Evolutionary conservation across 2,113 vertebrate species (phyloP), one percentile per base, ranked within the genome.

Genomic region (Ailurus styani): DNA sequence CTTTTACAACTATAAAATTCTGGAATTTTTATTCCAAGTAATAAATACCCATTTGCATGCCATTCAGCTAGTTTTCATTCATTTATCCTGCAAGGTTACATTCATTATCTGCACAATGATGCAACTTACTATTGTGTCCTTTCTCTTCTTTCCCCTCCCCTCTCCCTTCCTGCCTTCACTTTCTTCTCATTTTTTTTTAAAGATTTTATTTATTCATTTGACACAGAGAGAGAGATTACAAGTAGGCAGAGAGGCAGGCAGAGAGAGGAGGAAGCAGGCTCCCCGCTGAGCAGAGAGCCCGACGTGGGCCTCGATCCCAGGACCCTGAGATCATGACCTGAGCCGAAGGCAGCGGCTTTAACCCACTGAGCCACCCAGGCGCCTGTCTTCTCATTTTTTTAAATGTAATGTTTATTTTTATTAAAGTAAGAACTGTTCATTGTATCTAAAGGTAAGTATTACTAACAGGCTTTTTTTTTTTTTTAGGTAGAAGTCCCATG

Each of bases 21-120:
- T 90, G 50, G 29, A 86, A 52, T 64, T 96, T 96, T 96, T 83
- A 95, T 72, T 82, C 37, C 29, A 96, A 73, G 79, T 17, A 96
- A 93, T 90, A 96, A 93, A 93, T 90, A 92, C 1, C 15, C 14
- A 68, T 96, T 96, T 91, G 23, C 12, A 87, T 84, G 95, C 42
- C 40, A 82, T 91, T 89, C n/a, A 50, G 66, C 47, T 89, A 82
- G 52, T 90, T 95, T 91, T 85, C 83, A 50, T 91, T 93, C 54
- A 88, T 95, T 97, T 95, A 77, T 89, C 87, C 73, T 87, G 40
- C 86, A 89, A 88, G 83, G 60, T 96, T 96, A 68, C 37, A 17
- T 78, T 92, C 84, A 91, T 86, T 64, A 70, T 70, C 27, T 78
- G 40, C 13, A 68, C 34, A 79, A 86, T 47, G 37, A 91, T 52